These are phyloP conservation scores for Capromys pilorides DNA, from an alignment of 2,797 vertebrate genomes.

Conservation along the genomic window DNA sequence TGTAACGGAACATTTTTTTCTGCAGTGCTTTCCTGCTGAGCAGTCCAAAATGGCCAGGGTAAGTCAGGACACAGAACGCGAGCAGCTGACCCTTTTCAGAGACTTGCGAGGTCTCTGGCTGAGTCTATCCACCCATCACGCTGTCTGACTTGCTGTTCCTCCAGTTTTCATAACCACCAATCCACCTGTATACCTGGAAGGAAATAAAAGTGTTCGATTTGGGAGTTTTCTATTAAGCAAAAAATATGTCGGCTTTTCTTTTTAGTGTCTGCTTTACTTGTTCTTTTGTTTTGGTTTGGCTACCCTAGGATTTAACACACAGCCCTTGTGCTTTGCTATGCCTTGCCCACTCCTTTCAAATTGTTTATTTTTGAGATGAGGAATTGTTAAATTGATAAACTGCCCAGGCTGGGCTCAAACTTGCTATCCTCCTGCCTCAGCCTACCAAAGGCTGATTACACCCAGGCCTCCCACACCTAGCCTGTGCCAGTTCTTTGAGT, in stretches of 20 bases:
- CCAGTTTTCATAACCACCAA: not conserved
- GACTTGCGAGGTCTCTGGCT: not conserved
- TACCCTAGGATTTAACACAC: not conserved
- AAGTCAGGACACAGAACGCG: conserved; percentile 75
- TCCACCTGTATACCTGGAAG: not conserved
- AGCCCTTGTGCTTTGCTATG: not conserved
- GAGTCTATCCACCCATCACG: not conserved
- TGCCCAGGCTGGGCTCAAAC: not conserved
- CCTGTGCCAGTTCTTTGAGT: not conserved
- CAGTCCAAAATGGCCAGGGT: conserved; percentile 87
- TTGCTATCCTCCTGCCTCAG: not conserved
- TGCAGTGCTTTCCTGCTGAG: conserved; percentile 71
- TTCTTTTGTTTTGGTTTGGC: not conserved
- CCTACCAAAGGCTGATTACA: not conserved
- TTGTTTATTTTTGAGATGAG: not conserved
- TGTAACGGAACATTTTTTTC: conserved; percentile 85
- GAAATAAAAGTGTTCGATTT: conserved; percentile 39
- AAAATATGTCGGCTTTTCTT: not conserved
- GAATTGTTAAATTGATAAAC: not conserved
- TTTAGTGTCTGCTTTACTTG: not conserved
- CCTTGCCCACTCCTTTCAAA: not conserved
- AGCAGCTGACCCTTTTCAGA: conserved; percentile 17
- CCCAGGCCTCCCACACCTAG: not conserved
- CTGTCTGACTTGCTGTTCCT: not conserved
- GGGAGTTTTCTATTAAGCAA: not conserved